A percentile compares a stretch with the other conserved stretches of the same genome.
phyloP scores from a whole-genome alignment of 53 echinoderm and acorn worm genomes.

The Hippasteria phrygiana region DNA sequence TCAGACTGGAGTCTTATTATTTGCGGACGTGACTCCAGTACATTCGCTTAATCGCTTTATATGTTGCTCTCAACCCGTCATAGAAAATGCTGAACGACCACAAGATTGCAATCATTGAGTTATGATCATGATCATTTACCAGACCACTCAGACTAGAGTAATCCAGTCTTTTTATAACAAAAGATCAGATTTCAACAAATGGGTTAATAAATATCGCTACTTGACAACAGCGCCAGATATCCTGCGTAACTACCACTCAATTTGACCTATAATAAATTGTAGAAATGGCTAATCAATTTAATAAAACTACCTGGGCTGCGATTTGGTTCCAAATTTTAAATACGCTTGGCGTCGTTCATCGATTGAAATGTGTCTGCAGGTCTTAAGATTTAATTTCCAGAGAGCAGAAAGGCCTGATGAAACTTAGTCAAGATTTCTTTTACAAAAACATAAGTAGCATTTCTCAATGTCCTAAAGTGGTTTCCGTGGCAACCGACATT shows the following conservation, averaged over 20 bases:
- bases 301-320: background rate
- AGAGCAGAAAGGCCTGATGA: background rate
- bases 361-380: background rate
- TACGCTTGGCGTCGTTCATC: background rate
- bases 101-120: background rate
- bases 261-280: background rate
- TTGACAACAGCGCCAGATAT: background rate
- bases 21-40: too few relatives aligned
- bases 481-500: conserved; percentile 34
- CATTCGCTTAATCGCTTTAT: too few relatives aligned
- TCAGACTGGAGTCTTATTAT: too few relatives aligned
- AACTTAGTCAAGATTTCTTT: background rate
- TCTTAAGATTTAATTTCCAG: conserved; percentile 14
- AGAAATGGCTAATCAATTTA: background rate
- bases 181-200: conserved; percentile 24
- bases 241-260: background rate
- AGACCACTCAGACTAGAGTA: background rate
- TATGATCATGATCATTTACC: background rate
- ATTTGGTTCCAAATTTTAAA: background rate
- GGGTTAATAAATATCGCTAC: background rate
- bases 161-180: background rate
- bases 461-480: conserved; percentile 1
- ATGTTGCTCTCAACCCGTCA: too few relatives aligned
- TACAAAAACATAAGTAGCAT: background rate
- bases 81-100: too few relatives aligned